Conservation (phyloP, 1,140 invertebrate genomes). For the Lamellibrachia luymesi region DNA sequence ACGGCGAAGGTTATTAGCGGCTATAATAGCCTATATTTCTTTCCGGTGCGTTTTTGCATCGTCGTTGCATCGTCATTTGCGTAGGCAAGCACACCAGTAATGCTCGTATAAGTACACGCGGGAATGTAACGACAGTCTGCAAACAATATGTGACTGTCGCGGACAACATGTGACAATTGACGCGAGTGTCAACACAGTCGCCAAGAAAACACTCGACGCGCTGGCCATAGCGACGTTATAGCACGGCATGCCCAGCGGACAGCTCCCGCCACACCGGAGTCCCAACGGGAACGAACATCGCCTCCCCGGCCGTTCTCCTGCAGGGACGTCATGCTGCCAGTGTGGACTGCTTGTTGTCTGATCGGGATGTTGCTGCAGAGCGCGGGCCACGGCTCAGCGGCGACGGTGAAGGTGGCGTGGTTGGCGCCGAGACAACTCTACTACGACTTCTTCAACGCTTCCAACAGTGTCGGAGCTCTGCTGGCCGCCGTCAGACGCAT, state of each 20-base stretch:
- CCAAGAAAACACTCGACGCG: background rate
- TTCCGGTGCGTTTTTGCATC: background rate
- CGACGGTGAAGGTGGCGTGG: conserved; percentile 14
- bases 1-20: background rate
- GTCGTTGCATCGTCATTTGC: background rate
- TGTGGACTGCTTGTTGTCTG: background rate
- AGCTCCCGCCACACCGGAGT: background rate
- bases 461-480: conserved; percentile 6
- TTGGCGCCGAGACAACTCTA: conserved; percentile 18
- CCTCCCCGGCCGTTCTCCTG: background rate
- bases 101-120: background rate
- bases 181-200: background rate
- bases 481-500: background rate
- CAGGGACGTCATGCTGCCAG: background rate
- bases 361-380: background rate
- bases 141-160: background rate
- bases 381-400: conserved; percentile 11
- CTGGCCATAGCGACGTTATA: background rate
- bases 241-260: background rate
- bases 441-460: background rate
- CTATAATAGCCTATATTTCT: background rate
- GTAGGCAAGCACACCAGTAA: background rate
- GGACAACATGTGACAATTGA: background rate
- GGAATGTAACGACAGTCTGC: background rate
- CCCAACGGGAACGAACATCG: background rate